Percentiles rank a stretch among this genome's conserved stretches.
Conservation (phyloP, 2,113 vertebrate genomes). For the Pongo abelii region DNA sequence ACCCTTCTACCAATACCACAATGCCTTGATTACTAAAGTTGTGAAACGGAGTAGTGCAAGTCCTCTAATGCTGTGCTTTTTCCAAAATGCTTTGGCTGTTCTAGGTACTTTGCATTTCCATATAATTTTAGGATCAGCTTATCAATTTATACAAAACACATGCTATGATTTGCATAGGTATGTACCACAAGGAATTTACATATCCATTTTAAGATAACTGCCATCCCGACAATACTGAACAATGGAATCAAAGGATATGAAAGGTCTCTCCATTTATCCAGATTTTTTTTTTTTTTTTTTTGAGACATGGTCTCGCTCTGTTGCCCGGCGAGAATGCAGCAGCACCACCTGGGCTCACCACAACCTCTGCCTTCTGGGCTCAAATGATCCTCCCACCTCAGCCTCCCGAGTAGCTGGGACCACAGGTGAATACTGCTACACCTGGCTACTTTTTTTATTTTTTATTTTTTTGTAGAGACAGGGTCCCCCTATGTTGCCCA, state of each 20-base stretch:
- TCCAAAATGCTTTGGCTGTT: not conserved
- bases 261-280: not conserved
- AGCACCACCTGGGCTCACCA: not conserved
- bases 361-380: not conserved
- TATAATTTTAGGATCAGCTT: not conserved
- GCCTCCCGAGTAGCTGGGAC: not conserved
- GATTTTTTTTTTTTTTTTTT: not conserved
- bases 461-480: no score
- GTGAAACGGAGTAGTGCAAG: not conserved
- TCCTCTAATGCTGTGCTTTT: not conserved
- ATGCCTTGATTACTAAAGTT: not conserved
- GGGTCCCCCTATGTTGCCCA: no score
- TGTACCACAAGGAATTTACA: not conserved
- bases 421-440: not conserved
- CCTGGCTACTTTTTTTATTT: no score
- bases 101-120: not conserved
- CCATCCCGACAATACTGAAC: not conserved
- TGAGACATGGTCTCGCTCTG: not conserved
- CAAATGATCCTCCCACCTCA: not conserved
- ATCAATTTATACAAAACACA: not conserved
- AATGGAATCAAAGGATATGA: not conserved
- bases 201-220: not conserved
- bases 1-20: not conserved
- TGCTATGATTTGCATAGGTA: not conserved
- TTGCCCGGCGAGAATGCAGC: not conserved